Evolutionary conservation across 2,888 invertebrate species (phyloP).

Genomic region (Prosopocoilus inquinatus): DNA sequence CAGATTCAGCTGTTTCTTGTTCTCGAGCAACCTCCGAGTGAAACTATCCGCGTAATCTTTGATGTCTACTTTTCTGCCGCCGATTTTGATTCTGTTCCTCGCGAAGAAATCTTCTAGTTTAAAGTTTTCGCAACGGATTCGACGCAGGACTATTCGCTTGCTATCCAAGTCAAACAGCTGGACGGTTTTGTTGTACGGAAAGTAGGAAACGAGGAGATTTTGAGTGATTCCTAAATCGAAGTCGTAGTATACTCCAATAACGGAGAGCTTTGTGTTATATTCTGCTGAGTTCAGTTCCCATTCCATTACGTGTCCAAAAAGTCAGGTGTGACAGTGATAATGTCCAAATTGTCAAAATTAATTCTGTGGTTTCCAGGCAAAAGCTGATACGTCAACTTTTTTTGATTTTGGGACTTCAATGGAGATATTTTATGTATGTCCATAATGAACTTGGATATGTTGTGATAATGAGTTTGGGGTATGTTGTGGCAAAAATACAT

Average conservation of each 20-base stretch:
- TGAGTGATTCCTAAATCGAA: constrained; percentile 70
- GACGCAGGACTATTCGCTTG: constrained; percentile 53
- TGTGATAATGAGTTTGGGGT: too few species aligned
- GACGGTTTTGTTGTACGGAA: constrained; percentile 71
- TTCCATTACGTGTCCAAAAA: too few species aligned
- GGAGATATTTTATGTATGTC: too few species aligned
- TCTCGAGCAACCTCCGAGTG: constrained; percentile 63
- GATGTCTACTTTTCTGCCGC: constrained; percentile 72
- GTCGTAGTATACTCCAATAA: constrained; percentile 86
- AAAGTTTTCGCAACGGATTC: constrained; percentile 67
- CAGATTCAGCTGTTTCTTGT: constrained; percentile 69
- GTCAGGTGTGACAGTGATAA: too few species aligned
- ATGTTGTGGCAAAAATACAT: too few species aligned
- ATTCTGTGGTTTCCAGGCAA: too few species aligned
- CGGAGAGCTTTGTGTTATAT: constrained; percentile 58
- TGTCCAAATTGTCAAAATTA: too few species aligned
- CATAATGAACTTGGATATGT: too few species aligned
- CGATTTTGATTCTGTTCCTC: constrained; percentile 69
- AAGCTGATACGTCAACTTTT: too few species aligned
- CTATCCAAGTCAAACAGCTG: constrained; percentile 60
- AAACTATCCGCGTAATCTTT: constrained; percentile 69
- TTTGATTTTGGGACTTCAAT: too few species aligned
- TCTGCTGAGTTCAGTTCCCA: constrained; percentile 33
- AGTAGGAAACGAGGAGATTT: constrained; percentile 75
- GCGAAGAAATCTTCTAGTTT: constrained; percentile 68